Conservation (phyloP, 2,797 vertebrate genomes). For the Chaetodon trifasciatus region DNA sequence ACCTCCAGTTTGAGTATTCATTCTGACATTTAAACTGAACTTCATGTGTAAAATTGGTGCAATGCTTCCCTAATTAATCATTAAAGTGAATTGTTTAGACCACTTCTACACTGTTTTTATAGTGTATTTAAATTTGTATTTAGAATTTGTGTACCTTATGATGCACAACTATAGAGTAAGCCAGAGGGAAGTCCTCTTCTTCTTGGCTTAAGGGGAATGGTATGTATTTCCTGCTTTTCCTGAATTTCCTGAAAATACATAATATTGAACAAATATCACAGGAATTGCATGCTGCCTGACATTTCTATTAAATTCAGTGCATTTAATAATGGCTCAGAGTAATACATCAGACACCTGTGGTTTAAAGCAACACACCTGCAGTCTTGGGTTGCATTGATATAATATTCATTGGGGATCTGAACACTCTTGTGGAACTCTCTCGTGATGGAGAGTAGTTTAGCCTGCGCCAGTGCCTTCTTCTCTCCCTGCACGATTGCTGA, state of each 20-base stretch:
- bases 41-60: no score
- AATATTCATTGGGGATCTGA: slow-evolving; percentile 79
- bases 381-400: slow-evolving; percentile 86
- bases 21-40: no score
- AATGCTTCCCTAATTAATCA: not conserved
- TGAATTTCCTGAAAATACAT: slow-evolving; percentile 78
- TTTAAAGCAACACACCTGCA: slow-evolving; percentile 74
- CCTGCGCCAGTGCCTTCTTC: slow-evolving; percentile 81
- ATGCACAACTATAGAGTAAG: slow-evolving; percentile 92
- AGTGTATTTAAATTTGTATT: not conserved
- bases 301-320: not conserved
- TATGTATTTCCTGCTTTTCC: slow-evolving; percentile 86
- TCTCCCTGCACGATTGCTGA: slow-evolving; percentile 86
- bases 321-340: not conserved
- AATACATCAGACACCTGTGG: not conserved
- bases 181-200: slow-evolving; percentile 91
- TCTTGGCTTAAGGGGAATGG: slow-evolving; percentile 88
- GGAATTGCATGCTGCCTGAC: not conserved
- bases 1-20: no score
- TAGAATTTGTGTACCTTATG: slow-evolving; percentile 81
- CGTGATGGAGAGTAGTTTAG: slow-evolving; percentile 83
- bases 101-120: not conserved
- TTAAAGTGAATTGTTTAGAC: not conserved
- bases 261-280: not conserved
- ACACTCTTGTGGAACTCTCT: slow-evolving; percentile 77